phyloP scores from a whole-genome alignment of 2,113 vertebrate genomes.

The Uropsilus gracilis region DNA sequence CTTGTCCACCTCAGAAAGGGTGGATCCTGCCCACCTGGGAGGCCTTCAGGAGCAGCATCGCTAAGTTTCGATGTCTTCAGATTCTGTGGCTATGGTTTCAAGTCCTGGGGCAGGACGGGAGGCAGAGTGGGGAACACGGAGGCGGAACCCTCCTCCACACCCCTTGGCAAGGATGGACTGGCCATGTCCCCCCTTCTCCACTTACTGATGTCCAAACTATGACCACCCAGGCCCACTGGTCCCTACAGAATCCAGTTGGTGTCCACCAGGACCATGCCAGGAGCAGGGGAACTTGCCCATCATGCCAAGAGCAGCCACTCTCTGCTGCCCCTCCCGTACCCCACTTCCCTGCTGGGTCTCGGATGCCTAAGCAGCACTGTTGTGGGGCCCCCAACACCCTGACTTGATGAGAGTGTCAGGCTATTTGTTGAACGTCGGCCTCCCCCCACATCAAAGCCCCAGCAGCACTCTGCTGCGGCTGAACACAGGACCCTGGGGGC shows the following conservation, averaged over 20 bases:
- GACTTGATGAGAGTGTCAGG: too few species aligned
- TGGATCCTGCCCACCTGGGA: neutral
- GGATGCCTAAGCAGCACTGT: fast-evolving
- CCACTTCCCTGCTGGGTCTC: neutral
- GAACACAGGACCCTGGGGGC: neutral
- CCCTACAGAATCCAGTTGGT: neutral
- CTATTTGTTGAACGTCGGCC: neutral
- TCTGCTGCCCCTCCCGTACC: fast-evolving
- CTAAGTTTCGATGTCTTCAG: neutral
- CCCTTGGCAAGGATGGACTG: neutral
- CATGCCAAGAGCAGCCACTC: neutral
- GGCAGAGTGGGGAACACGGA: too few species aligned
- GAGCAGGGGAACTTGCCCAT: neutral
- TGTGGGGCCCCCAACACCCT: neutral
- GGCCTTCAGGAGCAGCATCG: neutral
- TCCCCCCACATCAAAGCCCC: neutral
- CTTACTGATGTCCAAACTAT: neutral
- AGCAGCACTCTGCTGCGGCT: fast-evolving
- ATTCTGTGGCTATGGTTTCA: neutral
- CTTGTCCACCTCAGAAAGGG: neutral
- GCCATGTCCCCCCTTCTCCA: neutral
- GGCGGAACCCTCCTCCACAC: fast-evolving
- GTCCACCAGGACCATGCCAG: neutral
- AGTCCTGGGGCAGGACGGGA: neutral
- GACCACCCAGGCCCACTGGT: neutral